Evolutionary conservation across 2,888 invertebrate genomes (phyloP).

Genomic region (Morpho achilles): DNA sequence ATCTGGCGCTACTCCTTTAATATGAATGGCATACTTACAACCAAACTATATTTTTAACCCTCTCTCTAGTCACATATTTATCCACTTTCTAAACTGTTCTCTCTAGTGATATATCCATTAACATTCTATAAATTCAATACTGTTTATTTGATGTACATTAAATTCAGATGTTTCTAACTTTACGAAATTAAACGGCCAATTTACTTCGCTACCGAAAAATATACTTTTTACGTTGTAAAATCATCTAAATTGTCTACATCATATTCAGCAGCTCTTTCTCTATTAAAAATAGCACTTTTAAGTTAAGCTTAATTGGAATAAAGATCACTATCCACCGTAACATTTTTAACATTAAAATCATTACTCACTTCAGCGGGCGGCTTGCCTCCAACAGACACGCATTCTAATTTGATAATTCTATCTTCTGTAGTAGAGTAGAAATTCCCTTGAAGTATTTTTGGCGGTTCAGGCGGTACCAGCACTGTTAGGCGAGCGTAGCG

Average conservation of each 20-base stretch:
- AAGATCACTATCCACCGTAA: constrained; percentile 21
- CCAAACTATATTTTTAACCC: too few relatives aligned
- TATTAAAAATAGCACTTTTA: constrained; percentile 5
- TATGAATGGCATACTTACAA: too few relatives aligned
- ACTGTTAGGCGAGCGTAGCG: constrained; percentile 91
- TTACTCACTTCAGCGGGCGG: constrained; percentile 92
- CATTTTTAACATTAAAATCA: constrained; percentile 24
- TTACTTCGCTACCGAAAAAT: background rate
- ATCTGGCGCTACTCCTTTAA: too few relatives aligned
- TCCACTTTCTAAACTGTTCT: too few relatives aligned
- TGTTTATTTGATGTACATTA: too few relatives aligned
- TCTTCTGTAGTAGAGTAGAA: constrained; percentile 94
- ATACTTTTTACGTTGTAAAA: background rate
- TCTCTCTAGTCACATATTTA: too few relatives aligned
- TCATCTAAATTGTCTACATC: background rate
- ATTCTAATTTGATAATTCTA: constrained; percentile 93
- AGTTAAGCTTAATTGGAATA: constrained; percentile 12
- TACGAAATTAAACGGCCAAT: background rate
- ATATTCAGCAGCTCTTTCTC: constrained; percentile 9
- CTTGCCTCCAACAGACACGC: constrained; percentile 94
- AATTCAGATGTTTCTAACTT: too few relatives aligned
- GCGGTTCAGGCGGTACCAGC: constrained; percentile 93
- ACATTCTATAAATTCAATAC: too few relatives aligned
- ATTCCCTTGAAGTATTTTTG: constrained; percentile 91
- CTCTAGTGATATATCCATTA: too few relatives aligned